Evolutionary conservation across 2,888 invertebrate species (phyloP), one percentile per base, ranked within the genome.

Genomic region (Dicranocentrus wangi): DNA sequence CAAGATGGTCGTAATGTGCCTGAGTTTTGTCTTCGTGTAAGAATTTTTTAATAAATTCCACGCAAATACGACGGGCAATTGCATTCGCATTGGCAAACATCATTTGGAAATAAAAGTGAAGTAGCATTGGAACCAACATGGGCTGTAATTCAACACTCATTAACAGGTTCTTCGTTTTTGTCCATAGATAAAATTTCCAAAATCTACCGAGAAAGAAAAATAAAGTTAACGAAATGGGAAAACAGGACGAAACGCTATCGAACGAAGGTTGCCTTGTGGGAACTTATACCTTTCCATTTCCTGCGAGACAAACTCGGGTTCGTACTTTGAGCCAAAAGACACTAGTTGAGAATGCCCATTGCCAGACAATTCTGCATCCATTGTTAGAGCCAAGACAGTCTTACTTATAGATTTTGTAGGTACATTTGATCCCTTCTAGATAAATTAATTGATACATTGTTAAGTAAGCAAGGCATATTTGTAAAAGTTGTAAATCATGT

Each of bases 231-330:
- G n/a, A n/a, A n/a, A n/a, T n/a, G n/a, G n/a, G n/a, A n/a, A n/a
- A n/a, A n/a, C 13, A 39, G 39, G 39, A 39, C 13, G 7, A 39
- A 10, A 68, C n/a, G 10, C 7, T 51, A 51, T 51, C 51, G n/a
- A 39, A 39, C 13, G 39, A 5, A 39, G 39, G 39, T 39, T 39
- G 5, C 5, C 7, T 39, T 39, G 13, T 5, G 39, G 13, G 51
- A 13, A 51, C n/a, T 39, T 51, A 66, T 58, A 85, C 86, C 81
- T 84, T 70, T 86, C 83, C 21, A 85, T 60, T 75, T 86, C 85
- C 42, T 61, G 78, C 0, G 68, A 3, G 5, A 85, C 58, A 27
- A 70, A 69, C 60, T 83, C 76, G 19, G 75, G 78, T 15, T 83
- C 80, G 61, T 83, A 85, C 15, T 76, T 80, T n/a, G 81, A 76